A percentile compares a stretch with the other conserved stretches of the same genome.
phyloP scores from a whole-genome alignment of 2,888 invertebrate species.

The Lasioglossum lativentre region DNA sequence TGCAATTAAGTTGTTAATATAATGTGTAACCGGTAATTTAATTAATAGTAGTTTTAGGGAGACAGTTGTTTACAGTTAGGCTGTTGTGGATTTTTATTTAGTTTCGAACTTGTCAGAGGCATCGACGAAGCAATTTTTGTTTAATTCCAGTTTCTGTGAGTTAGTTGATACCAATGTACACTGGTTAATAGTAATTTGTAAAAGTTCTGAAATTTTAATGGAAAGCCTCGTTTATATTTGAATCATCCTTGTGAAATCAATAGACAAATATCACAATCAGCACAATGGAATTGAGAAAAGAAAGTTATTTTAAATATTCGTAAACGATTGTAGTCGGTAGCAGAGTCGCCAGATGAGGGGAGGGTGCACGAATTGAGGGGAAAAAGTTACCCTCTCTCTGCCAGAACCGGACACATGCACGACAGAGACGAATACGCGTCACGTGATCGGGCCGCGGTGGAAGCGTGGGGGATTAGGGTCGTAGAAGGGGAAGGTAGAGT shows the following conservation, averaged over 20 bases:
- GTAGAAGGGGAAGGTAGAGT: no score
- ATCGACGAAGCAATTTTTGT: background rate
- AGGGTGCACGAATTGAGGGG: no score
- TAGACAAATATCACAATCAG: background rate
- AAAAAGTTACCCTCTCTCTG: no score
- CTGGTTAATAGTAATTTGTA: background rate
- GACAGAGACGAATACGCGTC: no score
- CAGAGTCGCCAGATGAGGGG: no score
- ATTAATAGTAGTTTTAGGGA: background rate
- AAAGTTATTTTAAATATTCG: constrained; percentile 26
- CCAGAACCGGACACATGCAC: no score
- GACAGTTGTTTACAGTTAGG: background rate
- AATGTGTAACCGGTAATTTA: background rate
- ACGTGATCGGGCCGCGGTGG: no score
- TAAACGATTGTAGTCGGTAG: background rate
- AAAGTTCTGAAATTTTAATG: background rate
- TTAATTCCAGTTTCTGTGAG: background rate
- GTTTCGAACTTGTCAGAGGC: background rate
- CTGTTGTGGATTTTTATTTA: background rate
- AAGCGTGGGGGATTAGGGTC: no score
- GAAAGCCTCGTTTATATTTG: background rate
- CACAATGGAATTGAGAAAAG: constrained; percentile 46
- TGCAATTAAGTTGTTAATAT: background rate
- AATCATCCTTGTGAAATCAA: background rate
- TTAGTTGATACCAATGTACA: background rate